A percentile compares a stretch with the other conserved stretches of the same genome.
These are phyloP conservation scores for Calliopsis andreniformis DNA, from an alignment of 1,140 invertebrate genomes.

Conservation along the genomic window DNA sequence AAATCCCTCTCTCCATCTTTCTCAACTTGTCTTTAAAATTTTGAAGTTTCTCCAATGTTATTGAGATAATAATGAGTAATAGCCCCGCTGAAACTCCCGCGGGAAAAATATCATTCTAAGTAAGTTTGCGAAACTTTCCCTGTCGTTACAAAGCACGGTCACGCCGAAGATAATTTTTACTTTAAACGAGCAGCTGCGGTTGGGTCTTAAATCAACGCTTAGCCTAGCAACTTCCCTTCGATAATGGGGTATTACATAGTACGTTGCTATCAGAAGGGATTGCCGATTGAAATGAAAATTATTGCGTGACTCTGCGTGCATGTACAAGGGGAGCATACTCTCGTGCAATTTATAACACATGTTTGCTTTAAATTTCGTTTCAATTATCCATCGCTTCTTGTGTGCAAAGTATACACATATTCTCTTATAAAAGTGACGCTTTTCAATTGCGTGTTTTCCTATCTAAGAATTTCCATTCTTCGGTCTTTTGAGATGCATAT, in stretches of 20 bases:
- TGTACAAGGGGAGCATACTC: background rate
- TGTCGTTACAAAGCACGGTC: background rate
- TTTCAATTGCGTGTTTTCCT: too few species aligned
- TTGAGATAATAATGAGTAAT: constrained; percentile 43
- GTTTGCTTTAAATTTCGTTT: background rate
- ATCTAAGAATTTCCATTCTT: too few species aligned
- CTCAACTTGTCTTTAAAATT: background rate
- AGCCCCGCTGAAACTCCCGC: background rate
- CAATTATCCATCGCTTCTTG: too few species aligned
- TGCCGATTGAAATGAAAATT: background rate
- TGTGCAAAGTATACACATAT: too few species aligned
- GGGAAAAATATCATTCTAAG: constrained; percentile 23
- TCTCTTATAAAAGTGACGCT: too few species aligned
- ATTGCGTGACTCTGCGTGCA: background rate
- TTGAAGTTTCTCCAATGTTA: background rate
- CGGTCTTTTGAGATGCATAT: too few species aligned
- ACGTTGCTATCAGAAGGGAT: background rate
- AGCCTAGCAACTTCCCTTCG: constrained; percentile 1
- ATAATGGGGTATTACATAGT: background rate
- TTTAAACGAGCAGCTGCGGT: background rate
- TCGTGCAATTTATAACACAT: background rate
- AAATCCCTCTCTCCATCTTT: background rate
- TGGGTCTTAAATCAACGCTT: constrained; percentile 31
- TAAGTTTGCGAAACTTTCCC: constrained; percentile 12
- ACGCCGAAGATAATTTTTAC: constrained; percentile 20